Conservation (phyloP, 2,888 invertebrate genomes). For the Molanna angustata region DNA sequence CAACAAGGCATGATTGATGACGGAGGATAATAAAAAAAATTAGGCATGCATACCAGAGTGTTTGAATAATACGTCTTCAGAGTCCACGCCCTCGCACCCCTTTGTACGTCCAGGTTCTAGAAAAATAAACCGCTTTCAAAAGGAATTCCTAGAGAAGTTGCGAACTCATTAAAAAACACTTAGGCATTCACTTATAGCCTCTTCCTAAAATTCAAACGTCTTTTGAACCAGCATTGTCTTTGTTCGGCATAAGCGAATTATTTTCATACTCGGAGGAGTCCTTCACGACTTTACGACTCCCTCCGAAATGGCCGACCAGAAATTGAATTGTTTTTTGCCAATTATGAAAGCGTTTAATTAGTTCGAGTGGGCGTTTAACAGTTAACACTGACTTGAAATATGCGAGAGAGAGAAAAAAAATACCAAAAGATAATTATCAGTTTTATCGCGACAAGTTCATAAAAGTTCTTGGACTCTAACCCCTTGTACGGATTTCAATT, state of each 20-base stretch:
- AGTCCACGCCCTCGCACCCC: no score
- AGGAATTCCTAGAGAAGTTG: conserved; percentile 13
- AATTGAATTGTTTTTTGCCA: conserved; percentile 13
- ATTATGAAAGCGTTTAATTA: conserved; percentile 17
- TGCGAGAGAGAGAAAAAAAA: no score
- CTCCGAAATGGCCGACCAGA: neutral
- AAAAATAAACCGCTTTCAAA: conserved; percentile 19
- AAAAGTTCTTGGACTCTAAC: no score
- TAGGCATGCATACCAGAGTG: neutral
- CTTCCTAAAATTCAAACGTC: conserved; percentile 27
- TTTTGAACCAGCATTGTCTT: conserved; percentile 22
- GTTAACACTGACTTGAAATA: no score
- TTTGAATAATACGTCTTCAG: neutral
- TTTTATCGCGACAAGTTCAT: no score
- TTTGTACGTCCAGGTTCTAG: conserved; percentile 8
- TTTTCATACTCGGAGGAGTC: conserved; percentile 16
- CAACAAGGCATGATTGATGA: no score
- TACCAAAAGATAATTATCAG: no score
- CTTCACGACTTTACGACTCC: conserved; percentile 16
- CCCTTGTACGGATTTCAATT: no score
- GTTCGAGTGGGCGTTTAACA: conserved; percentile 9
- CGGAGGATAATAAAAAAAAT: neutral
- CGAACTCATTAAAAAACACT: conserved; percentile 31
- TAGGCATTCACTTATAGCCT: conserved; percentile 27
- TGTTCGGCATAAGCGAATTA: conserved; percentile 21